A percentile compares a stretch with the other conserved stretches of the same genome.
Conservation (phyloP, 2,888 invertebrate species). For the Cosmorhoe ocellata region DNA sequence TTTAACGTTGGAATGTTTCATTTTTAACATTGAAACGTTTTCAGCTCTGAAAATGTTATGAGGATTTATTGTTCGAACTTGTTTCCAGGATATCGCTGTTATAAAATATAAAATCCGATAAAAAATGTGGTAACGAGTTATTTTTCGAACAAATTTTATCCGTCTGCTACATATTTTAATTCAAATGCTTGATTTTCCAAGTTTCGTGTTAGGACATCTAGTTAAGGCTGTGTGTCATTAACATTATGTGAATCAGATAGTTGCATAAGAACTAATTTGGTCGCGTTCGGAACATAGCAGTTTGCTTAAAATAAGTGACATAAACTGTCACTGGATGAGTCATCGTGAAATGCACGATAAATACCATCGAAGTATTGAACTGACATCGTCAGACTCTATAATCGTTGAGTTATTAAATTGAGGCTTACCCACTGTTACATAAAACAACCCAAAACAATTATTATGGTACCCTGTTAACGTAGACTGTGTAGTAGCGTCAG, state of each 20-base stretch:
- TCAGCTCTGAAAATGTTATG: conserved; percentile 30
- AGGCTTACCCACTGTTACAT: conserved; percentile 43
- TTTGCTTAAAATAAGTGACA: no score
- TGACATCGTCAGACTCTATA: conserved; percentile 33
- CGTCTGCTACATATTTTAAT: no score
- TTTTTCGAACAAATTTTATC: no score
- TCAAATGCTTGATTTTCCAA: no score
- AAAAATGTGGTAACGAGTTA: conserved; percentile 3
- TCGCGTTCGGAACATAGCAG: no score
- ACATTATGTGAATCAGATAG: no score
- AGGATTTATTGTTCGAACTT: conserved; percentile 27
- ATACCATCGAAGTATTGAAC: no score
- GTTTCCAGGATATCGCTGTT: conserved; percentile 25
- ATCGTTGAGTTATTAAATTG: conserved; percentile 52
- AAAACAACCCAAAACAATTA: conserved; percentile 77
- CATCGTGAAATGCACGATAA: no score
- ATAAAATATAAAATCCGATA: conserved; percentile 15
- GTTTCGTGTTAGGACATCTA: no score
- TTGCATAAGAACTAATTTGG: no score
- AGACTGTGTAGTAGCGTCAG: conserved; percentile 51
- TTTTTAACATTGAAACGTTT: conserved; percentile 21
- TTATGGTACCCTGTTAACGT: conserved; percentile 58
- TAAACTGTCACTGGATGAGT: no score
- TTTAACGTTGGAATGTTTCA: conserved; percentile 29
- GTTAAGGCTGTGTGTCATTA: no score